Conservation (phyloP, 2,888 invertebrate species). For the Philereme transversata region DNA sequence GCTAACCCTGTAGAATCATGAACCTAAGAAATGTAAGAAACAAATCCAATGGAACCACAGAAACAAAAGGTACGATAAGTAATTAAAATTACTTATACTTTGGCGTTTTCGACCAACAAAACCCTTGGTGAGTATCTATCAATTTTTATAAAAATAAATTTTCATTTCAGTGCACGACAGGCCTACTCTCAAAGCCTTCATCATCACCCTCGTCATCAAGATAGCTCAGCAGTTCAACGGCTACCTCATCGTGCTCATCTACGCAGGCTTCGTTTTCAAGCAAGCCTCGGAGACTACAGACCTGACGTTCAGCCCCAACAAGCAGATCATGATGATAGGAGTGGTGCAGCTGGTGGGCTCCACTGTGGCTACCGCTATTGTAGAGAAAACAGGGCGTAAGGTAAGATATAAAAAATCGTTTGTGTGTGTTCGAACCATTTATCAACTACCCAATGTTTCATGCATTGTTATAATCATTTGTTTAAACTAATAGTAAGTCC, state of each 20-base stretch:
- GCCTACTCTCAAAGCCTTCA: constrained; percentile 73
- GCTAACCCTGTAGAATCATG: no score
- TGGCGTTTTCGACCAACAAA: no score
- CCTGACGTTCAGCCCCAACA: constrained; percentile 68
- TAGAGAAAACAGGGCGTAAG: constrained; percentile 77
- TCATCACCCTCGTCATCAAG: constrained; percentile 73
- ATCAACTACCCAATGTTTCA: no score
- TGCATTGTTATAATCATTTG: no score
- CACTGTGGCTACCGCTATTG: constrained; percentile 67
- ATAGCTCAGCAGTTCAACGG: constrained; percentile 78
- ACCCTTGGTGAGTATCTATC: no score
- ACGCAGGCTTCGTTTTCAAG: constrained; percentile 71
- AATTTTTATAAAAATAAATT: background rate
- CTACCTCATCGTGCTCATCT: constrained; percentile 75
- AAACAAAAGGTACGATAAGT: no score
- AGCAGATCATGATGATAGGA: constrained; percentile 75
- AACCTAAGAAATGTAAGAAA: no score
- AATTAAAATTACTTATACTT: no score
- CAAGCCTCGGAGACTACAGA: constrained; percentile 65
- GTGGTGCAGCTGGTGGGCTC: constrained; percentile 70
- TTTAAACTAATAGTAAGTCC: no score
- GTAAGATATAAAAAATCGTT: constrained; percentile 42
- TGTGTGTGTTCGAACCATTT: no score
- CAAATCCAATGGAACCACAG: no score
- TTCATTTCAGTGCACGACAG: constrained; percentile 64